Evolutionary conservation across 1,140 invertebrate species (phyloP), one percentile per base, ranked within the genome.

Genomic region (Magallana gigas): DNA sequence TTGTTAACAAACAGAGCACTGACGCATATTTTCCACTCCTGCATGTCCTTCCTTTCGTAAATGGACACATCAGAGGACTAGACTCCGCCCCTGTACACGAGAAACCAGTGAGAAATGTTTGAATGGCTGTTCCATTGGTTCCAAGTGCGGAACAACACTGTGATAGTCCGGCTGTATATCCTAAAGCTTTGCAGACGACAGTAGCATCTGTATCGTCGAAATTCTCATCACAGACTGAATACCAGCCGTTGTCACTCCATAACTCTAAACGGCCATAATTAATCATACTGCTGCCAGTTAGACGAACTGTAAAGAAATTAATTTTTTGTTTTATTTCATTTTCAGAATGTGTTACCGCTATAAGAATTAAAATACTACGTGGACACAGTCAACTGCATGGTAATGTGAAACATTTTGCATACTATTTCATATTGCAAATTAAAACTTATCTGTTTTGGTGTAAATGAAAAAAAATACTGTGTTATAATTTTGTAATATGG

Each of bases 261-360:
- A 86, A 16, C 82, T 86, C 85, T 1, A 86, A 7, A n/a, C 85
- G 71, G 9, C 85, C 85, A 60, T 81, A 86, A 18, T 86, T 14
- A 16, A 62, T n/a, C 1, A 29, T 76, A 7, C 14, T n/a, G 11
- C 56, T 57, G 11, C 57, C 85, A 8, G 12, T 57, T 9, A 84
- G n/a, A 18, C 85, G 36, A 11, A 86, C 85, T 85, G 4, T 23
- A 76, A 80, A 80, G 23, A 59, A n/a, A 36, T 16, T 64, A 8
- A 48, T 48, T 48, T 48, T 36, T 36, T 36, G 36, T 36, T 36
- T 36, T 36, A 36, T 36, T 36, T 48, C 36, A 48, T 48, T 48
- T 48, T 48, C 36, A 48, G 36, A 48, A 48, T 4, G 36, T 4
- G 5, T 48, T 48, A 48, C 36, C 36, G 36, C 1, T 48, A 48